These are phyloP conservation scores for Sebastiscus tertius DNA, from an alignment of 2,797 vertebrate species.

Conservation along the genomic window DNA sequence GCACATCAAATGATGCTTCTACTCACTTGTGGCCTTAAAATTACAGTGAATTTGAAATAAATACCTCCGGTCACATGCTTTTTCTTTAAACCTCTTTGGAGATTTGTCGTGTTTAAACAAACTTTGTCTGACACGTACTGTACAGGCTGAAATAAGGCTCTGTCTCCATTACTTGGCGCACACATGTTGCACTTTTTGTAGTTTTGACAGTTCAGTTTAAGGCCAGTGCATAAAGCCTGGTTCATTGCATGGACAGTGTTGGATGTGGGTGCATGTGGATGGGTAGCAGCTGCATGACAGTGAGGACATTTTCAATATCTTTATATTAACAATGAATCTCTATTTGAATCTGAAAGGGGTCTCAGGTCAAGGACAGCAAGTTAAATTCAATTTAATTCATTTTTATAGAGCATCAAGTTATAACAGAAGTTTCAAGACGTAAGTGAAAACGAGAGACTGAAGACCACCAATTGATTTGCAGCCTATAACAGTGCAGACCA, in stretches of 20 bases:
- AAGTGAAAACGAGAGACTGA: background rate
- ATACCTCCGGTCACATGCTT: constrained; percentile 29
- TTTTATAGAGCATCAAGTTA: too few species aligned
- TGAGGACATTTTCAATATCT: background rate
- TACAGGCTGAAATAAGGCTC: background rate
- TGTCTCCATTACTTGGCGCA: background rate
- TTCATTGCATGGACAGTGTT: background rate
- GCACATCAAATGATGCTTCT: constrained; percentile 31
- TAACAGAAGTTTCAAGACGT: too few species aligned
- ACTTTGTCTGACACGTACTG: constrained; percentile 19
- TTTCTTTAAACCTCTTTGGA: constrained; percentile 24
- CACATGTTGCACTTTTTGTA: background rate
- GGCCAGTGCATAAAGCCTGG: background rate
- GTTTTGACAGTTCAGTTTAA: constrained; percentile 20
- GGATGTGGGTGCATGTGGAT: background rate
- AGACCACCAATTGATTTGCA: background rate
- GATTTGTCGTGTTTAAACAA: constrained; percentile 14
- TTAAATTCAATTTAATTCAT: too few species aligned
- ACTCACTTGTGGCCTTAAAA: constrained; percentile 29
- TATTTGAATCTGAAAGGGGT: background rate
- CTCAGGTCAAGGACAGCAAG: background rate
- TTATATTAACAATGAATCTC: background rate
- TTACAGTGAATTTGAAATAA: constrained; percentile 37
- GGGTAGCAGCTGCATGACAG: background rate
- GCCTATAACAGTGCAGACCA: background rate